Percentiles rank a stretch among this genome's conserved stretches.
Evolutionary conservation across 2,113 vertebrate species (phyloP).

Genomic region (Semicossyphus pulcher): DNA sequence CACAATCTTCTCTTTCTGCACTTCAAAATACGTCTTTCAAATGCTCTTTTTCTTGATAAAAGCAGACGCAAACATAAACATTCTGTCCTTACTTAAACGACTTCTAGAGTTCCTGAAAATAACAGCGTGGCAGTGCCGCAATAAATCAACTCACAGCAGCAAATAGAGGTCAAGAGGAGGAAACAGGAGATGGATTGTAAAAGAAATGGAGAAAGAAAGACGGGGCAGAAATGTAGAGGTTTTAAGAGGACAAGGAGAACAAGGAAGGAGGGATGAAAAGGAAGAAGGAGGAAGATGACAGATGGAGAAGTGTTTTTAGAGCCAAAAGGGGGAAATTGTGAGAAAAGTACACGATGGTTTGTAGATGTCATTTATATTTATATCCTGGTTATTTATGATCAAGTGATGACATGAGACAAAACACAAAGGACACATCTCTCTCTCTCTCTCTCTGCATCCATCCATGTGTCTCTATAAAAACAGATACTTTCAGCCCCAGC

Average conservation of each 20-base stretch:
- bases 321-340: neutral
- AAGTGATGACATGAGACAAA: neutral
- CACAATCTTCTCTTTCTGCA: neutral
- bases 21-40: neutral
- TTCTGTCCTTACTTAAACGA: neutral
- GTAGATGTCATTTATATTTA: neutral
- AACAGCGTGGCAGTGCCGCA: neutral
- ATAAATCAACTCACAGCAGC: conserved; percentile 50
- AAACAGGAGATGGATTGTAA: neutral
- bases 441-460: neutral
- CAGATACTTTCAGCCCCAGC: conserved; percentile 43
- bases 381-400: neutral
- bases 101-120: conserved; percentile 2
- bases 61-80: conserved; percentile 6
- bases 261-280: conserved; percentile 11
- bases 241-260: neutral
- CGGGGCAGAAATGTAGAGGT: conserved; percentile 7
- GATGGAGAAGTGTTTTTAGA: neutral
- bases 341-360: neutral
- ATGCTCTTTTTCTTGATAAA: neutral
- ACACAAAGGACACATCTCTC: neutral
- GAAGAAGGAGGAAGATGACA: neutral
- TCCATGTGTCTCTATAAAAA: neutral
- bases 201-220: conserved; percentile 11
- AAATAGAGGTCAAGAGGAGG: conserved; percentile 37